Evolutionary conservation across 1,140 invertebrate genomes (phyloP).

Genomic region (Zaprionus ornatus): DNA sequence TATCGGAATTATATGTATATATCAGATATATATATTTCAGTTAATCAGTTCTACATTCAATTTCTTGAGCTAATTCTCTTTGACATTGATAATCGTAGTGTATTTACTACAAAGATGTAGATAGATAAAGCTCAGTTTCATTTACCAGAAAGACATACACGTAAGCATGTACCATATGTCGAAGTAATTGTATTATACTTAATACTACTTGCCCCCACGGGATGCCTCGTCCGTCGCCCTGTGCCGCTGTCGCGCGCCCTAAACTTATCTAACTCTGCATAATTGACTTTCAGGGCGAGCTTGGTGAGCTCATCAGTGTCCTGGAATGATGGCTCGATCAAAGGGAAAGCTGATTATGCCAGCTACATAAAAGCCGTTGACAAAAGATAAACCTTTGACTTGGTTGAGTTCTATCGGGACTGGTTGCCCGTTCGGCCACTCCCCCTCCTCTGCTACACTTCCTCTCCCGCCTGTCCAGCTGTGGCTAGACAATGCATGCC

Average conservation of each 20-base stretch:
- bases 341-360: constrained; percentile 65
- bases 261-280: constrained; percentile 6
- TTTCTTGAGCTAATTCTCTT: too few relatives aligned
- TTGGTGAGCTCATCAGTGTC: constrained; percentile 33
- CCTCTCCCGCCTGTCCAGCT: constrained; percentile 12
- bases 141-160: not conserved
- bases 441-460: not conserved
- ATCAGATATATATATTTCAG: too few relatives aligned
- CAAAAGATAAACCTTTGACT: constrained; percentile 79
- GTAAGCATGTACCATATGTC: too few relatives aligned
- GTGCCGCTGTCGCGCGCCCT: not conserved
- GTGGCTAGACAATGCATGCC: constrained; percentile 51
- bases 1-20: too few relatives aligned
- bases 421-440: not conserved
- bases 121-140: not conserved
- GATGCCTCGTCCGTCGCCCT: not conserved
- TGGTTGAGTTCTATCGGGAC: constrained; percentile 40
- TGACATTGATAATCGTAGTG: too few relatives aligned
- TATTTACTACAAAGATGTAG: too few relatives aligned
- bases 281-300: constrained; percentile 38
- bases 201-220: not conserved
- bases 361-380: constrained; percentile 72
- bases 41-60: too few relatives aligned
- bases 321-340: constrained; percentile 51
- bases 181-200: not conserved